A percentile compares a stretch with the other conserved stretches of the same genome.
Conservation (phyloP, 1,140 invertebrate species). For the Heliconius hewitsoni region DNA sequence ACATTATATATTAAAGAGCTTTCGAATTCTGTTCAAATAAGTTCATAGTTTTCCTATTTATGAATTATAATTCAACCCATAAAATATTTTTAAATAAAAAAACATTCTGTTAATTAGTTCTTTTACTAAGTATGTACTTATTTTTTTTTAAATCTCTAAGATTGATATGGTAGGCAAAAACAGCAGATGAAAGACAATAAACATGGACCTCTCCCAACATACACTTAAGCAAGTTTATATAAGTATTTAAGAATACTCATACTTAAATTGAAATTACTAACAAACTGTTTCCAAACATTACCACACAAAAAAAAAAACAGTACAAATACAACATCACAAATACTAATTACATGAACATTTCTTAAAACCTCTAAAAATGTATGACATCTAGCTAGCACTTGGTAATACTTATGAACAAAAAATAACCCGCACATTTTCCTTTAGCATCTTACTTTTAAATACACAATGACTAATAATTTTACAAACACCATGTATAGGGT, state of each 20-base stretch:
- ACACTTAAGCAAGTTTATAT: not conserved
- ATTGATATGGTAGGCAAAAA: not conserved
- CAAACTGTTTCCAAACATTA: not conserved
- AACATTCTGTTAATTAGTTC: not conserved
- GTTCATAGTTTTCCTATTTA: not conserved
- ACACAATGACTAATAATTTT: conserved; percentile 1
- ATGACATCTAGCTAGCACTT: not conserved
- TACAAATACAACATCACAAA: not conserved
- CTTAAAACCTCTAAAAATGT: not conserved
- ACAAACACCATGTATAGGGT: not conserved
- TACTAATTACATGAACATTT: not conserved
- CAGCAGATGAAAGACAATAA: not conserved
- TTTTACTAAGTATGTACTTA: not conserved
- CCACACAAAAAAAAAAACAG: not conserved
- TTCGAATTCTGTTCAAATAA: not conserved
- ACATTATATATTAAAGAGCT: not conserved
- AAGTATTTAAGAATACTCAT: not conserved
- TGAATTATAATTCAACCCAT: not conserved
- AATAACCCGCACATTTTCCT: not conserved
- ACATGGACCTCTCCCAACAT: not conserved
- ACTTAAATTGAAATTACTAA: not conserved
- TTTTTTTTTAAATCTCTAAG: no score
- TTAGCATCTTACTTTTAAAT: not conserved
- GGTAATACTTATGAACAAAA: not conserved
- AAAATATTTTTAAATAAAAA: not conserved